Evolutionary conservation across 1,140 invertebrate species (phyloP), one percentile per base, ranked within the genome.

Genomic region (Branchinecta lindahli): DNA sequence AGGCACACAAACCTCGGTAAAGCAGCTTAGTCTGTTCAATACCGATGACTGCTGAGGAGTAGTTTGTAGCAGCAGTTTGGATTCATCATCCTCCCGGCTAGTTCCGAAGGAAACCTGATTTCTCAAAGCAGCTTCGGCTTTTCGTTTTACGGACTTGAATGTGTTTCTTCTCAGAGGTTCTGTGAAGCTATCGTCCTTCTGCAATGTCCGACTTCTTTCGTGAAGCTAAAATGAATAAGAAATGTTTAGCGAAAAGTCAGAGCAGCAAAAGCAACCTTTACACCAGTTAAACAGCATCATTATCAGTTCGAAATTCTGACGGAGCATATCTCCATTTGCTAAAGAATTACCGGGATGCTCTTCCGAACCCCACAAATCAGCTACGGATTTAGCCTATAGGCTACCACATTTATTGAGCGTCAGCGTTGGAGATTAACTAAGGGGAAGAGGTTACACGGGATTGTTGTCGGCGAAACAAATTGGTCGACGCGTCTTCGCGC

Each of bases 111-210:
- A 20, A 61, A 1, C 12, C 4, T 12, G 18, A 6, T 61, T 12
- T 61, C 52, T 61, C 12, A 61, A 20, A 61, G 18, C 52, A 61
- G 1, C 52, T 61, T 61, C 52, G 12, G 52, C 52, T 61, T 12
- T 20, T 15, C 52, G 52, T 61, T 20, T 61, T 15, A 61, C 52
- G 12, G 52, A 61, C 52, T 61, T 61, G 12, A 61, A 20, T 4
- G 12, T 61, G 12, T 61, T 20, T 15, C 18, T 1, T 61, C 52
- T 12, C 18, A 61, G 18, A 20, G 52, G 52, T 61, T 61, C 52
- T 61, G 52, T 61, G 52, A 61, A 61, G 52, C 52, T 61, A 61
- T 61, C 52, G 18, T 61, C 52, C 18, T 61, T 61, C 6, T 15
- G 18, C 18, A 61, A 61, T 4, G 52, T 61, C 18, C 52, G 12